Conservation (phyloP, 1,140 invertebrate genomes). For the Conopomorpha cramerella region DNA sequence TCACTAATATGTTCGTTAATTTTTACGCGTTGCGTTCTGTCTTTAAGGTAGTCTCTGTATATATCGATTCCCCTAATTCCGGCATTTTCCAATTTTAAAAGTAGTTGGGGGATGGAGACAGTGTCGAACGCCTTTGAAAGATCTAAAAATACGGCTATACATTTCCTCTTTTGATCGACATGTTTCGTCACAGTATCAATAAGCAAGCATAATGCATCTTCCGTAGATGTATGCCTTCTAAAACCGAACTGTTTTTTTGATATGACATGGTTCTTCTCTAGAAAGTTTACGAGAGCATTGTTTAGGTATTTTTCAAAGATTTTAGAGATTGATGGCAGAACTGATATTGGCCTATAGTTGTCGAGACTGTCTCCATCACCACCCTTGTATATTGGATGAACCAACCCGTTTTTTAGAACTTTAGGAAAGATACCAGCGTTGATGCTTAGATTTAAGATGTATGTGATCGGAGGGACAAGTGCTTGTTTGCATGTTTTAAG, state of each 20-base stretch:
- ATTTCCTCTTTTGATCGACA: no score
- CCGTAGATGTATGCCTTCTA: not conserved
- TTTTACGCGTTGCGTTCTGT: no score
- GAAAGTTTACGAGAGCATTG: not conserved
- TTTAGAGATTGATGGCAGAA: not conserved
- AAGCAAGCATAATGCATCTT: no score
- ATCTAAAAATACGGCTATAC: no score
- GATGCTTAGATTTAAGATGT: not conserved
- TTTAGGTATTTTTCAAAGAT: not conserved
- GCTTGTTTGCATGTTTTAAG: not conserved
- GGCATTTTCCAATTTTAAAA: no score
- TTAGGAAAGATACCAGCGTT: not conserved
- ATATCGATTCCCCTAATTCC: no score
- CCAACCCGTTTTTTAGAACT: not conserved
- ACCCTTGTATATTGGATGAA: not conserved
- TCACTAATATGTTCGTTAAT: no score
- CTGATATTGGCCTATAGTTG: not conserved
- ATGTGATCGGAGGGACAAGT: not conserved
- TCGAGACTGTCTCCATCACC: not conserved
- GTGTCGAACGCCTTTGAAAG: no score
- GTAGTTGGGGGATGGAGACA: no score
- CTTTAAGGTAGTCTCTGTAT: no score
- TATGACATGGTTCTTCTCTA: not conserved
- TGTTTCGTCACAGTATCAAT: no score
- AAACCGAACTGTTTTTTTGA: conserved; percentile 1